Evolutionary conservation across 2,797 vertebrate genomes (phyloP).

Genomic region (Rallus crepitans): DNA sequence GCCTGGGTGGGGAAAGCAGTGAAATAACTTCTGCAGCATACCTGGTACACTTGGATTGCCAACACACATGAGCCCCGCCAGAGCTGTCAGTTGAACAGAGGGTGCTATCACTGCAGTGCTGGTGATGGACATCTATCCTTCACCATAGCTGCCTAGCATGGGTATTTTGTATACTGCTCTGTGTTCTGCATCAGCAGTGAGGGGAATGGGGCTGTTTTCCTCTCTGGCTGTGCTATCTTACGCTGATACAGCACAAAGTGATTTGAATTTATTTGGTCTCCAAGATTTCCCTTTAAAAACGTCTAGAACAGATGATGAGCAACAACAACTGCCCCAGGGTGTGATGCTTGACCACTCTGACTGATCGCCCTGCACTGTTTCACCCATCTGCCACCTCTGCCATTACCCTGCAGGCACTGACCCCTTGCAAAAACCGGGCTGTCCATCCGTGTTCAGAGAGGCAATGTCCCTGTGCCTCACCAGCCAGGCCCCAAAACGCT

Average conservation of each 20-base stretch:
- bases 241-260: neutral
- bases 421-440: neutral
- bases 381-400: neutral
- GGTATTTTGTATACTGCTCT: neutral
- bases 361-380: neutral
- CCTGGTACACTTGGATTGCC: neutral
- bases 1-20: neutral
- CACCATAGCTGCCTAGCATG: neutral
- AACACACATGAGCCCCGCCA: fast-evolving
- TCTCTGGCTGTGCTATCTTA: neutral
- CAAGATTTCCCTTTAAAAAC: neutral
- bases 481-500: neutral
- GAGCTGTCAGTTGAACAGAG: neutral
- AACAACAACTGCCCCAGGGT: neutral
- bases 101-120: neutral
- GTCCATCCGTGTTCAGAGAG: neutral
- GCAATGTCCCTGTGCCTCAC: neutral
- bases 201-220: neutral
- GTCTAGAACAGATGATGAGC: neutral
- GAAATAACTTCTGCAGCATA: neutral
- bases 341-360: neutral
- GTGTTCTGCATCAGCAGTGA: neutral
- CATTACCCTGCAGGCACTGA: neutral
- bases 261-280: neutral
- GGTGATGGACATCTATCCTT: neutral